Evolutionary conservation across 2,888 invertebrate species (phyloP).

Genomic region (Hipparchia semele): DNA sequence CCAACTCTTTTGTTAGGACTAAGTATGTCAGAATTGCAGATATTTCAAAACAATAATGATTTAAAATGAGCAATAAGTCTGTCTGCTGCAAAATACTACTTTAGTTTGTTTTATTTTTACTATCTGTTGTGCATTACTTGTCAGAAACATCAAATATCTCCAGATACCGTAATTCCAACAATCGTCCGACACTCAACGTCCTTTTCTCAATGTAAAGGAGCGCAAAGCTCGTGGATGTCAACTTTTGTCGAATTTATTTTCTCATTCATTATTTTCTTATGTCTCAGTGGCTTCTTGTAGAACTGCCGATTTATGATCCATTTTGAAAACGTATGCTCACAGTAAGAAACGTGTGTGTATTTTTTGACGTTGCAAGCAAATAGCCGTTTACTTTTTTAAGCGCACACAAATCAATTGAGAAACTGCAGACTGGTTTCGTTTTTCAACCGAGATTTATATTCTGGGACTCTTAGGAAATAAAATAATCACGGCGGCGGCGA

Average conservation of each 20-base stretch:
- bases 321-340: slow-evolving; percentile 11
- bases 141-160: not conserved
- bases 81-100: no score
- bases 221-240: slow-evolving; percentile 24
- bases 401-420: slow-evolving; percentile 67
- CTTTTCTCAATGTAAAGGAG: slow-evolving; percentile 15
- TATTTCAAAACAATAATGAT: no score
- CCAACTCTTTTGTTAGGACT: no score
- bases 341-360: slow-evolving; percentile 12
- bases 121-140: not conserved
- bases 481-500: slow-evolving; percentile 80
- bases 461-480: slow-evolving; percentile 80
- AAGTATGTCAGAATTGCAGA: no score
- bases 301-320: slow-evolving; percentile 19
- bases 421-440: slow-evolving; percentile 65
- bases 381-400: slow-evolving; percentile 46
- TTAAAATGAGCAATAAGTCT: no score
- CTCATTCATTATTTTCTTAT: slow-evolving; percentile 29
- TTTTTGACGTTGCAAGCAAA: slow-evolving; percentile 26
- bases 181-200: slow-evolving; percentile 9
- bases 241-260: slow-evolving; percentile 28
- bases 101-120: no score
- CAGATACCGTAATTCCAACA: slow-evolving; percentile 17
- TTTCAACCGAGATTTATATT: slow-evolving; percentile 79
- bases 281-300: slow-evolving; percentile 25